Evolutionary conservation across 2,113 vertebrate species (phyloP), one percentile per base, ranked within the genome.

Genomic region (Embiotoca jacksoni): DNA sequence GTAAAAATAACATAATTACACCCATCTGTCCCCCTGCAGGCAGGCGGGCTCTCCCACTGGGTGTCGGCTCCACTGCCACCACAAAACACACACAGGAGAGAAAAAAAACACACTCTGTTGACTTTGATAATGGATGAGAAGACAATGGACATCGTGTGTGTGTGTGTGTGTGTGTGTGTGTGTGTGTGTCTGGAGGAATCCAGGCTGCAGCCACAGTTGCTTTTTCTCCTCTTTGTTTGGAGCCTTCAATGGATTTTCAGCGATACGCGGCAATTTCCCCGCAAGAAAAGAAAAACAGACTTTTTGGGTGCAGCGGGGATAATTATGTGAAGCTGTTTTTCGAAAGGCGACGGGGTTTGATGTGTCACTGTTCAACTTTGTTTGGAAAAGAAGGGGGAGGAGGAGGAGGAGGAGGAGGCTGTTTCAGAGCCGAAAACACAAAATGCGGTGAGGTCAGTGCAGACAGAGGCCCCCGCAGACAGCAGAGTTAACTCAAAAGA

Each of bases 1-100:
- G 92, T 92, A 95, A 94, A 95, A 95, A 94, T 93, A 95, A 92
- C 91, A 88, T 94, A 95, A 95, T 95, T 95, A 94, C 91, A 93
- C 91, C 92, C 93, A 94, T 94, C 93, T 93, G 93, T 91, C 91
- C 92, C 80, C 75, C 81, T 46, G 75, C 78, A 63, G 73, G 79
- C 89, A 84, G 89, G 80, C 83, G 82, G 85, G 83, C 80, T 88
- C 89, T 89, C 90, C 80, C 86, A 83, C 90, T 76, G 87, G 85
- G 89, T 86, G 87, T 80, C 85, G 58, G 41, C 65, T 77, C 33
- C 59, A 50, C 64, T 39, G 59, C 60, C 66, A 61, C 81, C 69
- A 76, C 81, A 78, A 68, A 68, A 85, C 79, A 82, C 81, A 79
- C 89, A 75, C 72, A 44, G n/a, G 23, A 72, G 44, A 52, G 13